Evolutionary conservation across 2,888 invertebrate species (phyloP), one percentile per base, ranked within the genome.

Genomic region (Boloria selene): DNA sequence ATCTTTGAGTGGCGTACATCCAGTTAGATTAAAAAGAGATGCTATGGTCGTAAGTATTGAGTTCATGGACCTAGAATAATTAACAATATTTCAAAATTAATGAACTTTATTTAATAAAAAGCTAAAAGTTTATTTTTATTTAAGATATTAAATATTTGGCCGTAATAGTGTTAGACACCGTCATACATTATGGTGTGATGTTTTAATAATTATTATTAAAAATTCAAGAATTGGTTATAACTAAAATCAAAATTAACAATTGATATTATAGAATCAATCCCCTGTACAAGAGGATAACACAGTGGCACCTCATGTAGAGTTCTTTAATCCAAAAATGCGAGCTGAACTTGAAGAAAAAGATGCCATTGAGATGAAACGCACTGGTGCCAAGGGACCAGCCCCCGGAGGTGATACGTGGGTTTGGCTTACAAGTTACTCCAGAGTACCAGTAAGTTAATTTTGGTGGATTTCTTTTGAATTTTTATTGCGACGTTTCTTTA

Each of bases 371-470:
- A 93, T 94, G 80, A 89, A 92, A 64, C 92, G 91, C 67, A 94
- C 93, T 0, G 95, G 94, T 0, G 89, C 93, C 5, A 95, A 95
- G 73, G 95, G 95, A 0, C 94, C 95, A 0, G 94, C 95, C 0
- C 95, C 95, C 1, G 96, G 95, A 0, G 96, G 95, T 2, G 96
- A 96, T 74, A 95, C 95, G 26, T 97, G 96, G 96, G 95, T 97
- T 72, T 97, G 97, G 96, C 86, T 97, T 72, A 97, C 97, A 64
- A 96, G 96, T 71, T 96, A 97, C 77, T 97, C 97, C 45, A 94
- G 97, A 74, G 96, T 97, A 74, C 96, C 97, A 79, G 97, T 97
- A 73, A 83, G 89, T 82, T 18, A 13, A 2, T 14, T 38, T 38
- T 7, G 2, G 31, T 2, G 31, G 31, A 38, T 38, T 38, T 38